phyloP scores from a whole-genome alignment of 1,140 invertebrate species.

The Drosophila nebulosa region DNA sequence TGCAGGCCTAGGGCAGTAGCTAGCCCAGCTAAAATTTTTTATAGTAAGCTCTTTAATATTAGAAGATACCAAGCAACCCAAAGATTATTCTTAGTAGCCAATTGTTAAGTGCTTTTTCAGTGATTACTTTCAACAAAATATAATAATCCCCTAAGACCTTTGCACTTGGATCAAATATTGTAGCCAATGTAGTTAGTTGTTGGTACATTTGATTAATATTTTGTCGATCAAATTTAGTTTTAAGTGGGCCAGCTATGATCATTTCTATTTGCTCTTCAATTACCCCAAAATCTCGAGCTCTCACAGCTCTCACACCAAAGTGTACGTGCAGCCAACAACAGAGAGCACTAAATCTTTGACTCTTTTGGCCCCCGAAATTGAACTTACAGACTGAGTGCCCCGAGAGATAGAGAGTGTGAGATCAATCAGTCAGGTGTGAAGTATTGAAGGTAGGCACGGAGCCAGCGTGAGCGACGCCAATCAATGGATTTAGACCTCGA shows the following conservation, averaged over 20 bases:
- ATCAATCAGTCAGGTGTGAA: conserved; percentile 77
- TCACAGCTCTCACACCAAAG: conserved; percentile 26
- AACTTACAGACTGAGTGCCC: conserved; percentile 2
- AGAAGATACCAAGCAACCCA: too few relatives aligned
- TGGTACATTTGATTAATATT: neutral
- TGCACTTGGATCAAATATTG: neutral
- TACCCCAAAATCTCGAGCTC: conserved; percentile 31
- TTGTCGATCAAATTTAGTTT: neutral
- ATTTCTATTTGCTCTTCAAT: conserved; percentile 54
- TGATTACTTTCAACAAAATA: neutral
- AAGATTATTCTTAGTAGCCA: too few relatives aligned
- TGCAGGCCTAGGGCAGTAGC: too few relatives aligned
- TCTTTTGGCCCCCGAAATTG: neutral
- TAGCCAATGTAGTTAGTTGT: too few relatives aligned
- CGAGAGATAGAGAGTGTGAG: too few relatives aligned
- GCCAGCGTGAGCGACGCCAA: conserved; percentile 68
- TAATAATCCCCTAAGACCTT: neutral
- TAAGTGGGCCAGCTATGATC: conserved; percentile 19
- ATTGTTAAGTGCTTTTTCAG: too few relatives aligned
- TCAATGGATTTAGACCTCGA: conserved; percentile 46
- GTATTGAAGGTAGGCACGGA: conserved; percentile 58
- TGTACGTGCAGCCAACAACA: conserved; percentile 50
- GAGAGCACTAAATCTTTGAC: conserved; percentile 29
- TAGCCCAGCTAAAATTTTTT: too few relatives aligned
- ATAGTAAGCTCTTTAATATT: too few relatives aligned